Evolutionary conservation across 2,113 vertebrate genomes (phyloP).

Genomic region (Ammospiza nelsoni): DNA sequence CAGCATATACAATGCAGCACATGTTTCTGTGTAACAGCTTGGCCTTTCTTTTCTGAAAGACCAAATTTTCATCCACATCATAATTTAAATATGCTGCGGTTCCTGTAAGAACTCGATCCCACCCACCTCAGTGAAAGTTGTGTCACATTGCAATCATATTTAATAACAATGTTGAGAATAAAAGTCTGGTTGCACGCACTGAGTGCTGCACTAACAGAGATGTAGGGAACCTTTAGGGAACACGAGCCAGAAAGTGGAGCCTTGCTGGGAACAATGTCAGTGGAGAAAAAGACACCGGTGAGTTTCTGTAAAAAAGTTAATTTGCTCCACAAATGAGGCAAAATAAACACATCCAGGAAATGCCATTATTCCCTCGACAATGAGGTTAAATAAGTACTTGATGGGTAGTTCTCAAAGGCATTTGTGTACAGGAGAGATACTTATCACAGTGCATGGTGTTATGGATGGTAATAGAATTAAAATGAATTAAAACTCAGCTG

Average conservation of each 20-base stretch:
- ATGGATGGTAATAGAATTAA: slow-evolving; percentile 56
- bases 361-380: slow-evolving; percentile 32
- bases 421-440: slow-evolving; percentile 53
- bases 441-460: slow-evolving; percentile 50
- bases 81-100: background rate
- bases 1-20: background rate
- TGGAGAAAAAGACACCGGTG: background rate
- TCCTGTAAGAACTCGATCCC: background rate
- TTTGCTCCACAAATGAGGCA: slow-evolving; percentile 22
- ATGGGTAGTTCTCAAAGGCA: slow-evolving; percentile 31
- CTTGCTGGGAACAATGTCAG: background rate
- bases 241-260: background rate
- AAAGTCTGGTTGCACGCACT: background rate
- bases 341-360: slow-evolving; percentile 40
- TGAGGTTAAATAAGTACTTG: slow-evolving; percentile 41
- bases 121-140: background rate
- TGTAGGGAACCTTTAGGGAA: background rate
- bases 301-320: slow-evolving; percentile 40
- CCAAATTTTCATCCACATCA: background rate
- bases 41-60: background rate
- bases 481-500: slow-evolving; percentile 60
- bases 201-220: background rate
- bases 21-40: background rate
- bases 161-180: background rate
- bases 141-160: background rate